Evolutionary conservation across 2,888 invertebrate genomes (phyloP).

Genomic region (Agapostemon virescens): DNA sequence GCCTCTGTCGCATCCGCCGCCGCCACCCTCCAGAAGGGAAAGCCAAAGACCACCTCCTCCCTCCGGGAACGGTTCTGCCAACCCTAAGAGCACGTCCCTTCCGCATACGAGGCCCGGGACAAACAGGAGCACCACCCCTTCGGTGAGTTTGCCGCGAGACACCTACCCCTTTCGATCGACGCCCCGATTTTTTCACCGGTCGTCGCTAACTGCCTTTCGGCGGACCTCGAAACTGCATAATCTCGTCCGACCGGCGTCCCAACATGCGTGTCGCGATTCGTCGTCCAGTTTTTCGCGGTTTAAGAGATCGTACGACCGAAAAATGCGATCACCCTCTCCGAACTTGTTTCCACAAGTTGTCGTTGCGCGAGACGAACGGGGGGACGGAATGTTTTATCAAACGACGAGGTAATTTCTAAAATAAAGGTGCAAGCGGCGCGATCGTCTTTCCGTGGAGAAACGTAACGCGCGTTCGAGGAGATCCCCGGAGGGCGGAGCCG

Average conservation of each 20-base stretch:
- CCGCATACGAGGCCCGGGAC: slow-evolving; percentile 68
- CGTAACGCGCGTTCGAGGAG: background rate
- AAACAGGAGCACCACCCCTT: slow-evolving; percentile 74
- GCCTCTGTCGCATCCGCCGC: slow-evolving; percentile 77
- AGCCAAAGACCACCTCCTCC: slow-evolving; percentile 65
- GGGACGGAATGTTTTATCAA: no score
- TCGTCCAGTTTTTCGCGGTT: background rate
- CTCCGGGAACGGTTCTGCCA: slow-evolving; percentile 55
- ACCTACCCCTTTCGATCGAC: slow-evolving; percentile 4
- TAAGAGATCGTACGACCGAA: background rate
- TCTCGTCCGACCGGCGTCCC: background rate
- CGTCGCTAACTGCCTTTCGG: background rate
- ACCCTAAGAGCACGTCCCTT: slow-evolving; percentile 70
- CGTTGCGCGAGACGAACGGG: no score
- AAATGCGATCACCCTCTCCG: no score
- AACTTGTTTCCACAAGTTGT: no score
- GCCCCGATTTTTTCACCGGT: background rate
- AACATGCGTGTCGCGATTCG: no score
- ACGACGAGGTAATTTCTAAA: background rate
- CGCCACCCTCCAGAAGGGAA: slow-evolving; percentile 73
- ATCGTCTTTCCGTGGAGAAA: background rate
- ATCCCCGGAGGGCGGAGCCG: background rate
- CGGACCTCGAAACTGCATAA: background rate
- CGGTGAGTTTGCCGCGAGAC: slow-evolving; percentile 74
- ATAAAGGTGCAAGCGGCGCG: background rate